Conservation (phyloP, 2,797 vertebrate genomes). For the Molossus alvarezi region DNA sequence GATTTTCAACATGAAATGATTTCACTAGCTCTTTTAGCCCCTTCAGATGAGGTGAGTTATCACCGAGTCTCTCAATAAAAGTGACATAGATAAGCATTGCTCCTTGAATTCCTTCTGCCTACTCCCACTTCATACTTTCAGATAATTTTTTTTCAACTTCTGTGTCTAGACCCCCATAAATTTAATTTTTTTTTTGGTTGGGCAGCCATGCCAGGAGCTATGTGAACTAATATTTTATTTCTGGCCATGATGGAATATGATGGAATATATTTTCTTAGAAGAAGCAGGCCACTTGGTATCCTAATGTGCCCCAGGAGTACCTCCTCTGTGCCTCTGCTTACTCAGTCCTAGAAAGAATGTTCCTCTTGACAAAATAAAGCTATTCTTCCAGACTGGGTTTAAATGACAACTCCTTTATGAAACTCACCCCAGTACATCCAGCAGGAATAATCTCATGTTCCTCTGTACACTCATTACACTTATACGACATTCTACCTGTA, state of each 20-base stretch:
- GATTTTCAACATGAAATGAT: not conserved
- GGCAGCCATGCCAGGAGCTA: not conserved
- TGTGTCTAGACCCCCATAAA: not conserved
- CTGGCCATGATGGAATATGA: not conserved
- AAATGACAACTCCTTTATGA: not conserved
- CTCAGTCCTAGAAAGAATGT: slow-evolving; percentile 58
- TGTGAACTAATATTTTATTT: slow-evolving; percentile 50
- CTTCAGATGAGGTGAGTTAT: not conserved
- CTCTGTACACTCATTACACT: not conserved
- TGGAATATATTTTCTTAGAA: slow-evolving; percentile 60
- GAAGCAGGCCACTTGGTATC: slow-evolving; percentile 16
- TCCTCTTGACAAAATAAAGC: slow-evolving; percentile 15
- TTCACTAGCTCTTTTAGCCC: not conserved
- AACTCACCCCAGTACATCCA: not conserved
- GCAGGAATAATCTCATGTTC: not conserved
- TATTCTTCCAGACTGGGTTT: slow-evolving; percentile 14
- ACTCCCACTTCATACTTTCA: not conserved
- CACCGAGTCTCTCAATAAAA: not conserved
- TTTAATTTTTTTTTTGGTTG: slow-evolving; percentile 59
- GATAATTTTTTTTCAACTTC: not conserved
- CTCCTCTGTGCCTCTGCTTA: slow-evolving; percentile 6
- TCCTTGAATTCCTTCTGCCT: slow-evolving; percentile 20
- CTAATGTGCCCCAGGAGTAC: not conserved
- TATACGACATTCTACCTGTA: not conserved
- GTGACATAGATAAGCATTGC: not conserved